A percentile compares a stretch with the other conserved stretches of the same genome.
Evolutionary conservation across 2,113 vertebrate species (phyloP).

Genomic region (Orthonyx spaldingii): DNA sequence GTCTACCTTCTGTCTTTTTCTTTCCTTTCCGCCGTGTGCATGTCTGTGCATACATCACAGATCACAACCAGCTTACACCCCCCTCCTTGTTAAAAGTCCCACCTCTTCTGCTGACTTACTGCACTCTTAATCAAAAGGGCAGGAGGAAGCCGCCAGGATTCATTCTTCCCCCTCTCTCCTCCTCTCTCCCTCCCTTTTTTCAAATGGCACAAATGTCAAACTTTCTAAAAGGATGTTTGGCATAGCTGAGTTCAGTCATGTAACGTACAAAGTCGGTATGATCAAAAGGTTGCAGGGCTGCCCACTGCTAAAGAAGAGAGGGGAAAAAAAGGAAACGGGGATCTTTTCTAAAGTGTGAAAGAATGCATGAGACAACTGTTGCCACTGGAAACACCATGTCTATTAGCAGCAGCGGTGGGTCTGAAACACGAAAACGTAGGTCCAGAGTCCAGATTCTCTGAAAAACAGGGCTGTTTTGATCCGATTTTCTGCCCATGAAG

Average conservation of each 20-base stretch:
- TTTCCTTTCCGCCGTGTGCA: not conserved
- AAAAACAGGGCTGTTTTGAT: not conserved
- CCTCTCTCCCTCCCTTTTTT: conserved; percentile 62
- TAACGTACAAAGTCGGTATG: conserved; percentile 71
- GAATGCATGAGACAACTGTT: conserved; percentile 57
- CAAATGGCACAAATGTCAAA: conserved; percentile 76
- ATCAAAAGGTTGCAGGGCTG: conserved; percentile 77
- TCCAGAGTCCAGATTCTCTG: not conserved
- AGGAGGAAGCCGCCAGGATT: conserved; percentile 72
- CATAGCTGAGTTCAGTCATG: conserved; percentile 74
- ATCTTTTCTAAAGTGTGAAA: conserved; percentile 71
- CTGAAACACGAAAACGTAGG: not conserved
- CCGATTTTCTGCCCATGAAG: not conserved
- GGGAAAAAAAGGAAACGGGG: conserved; percentile 54
- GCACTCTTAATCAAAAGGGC: conserved; percentile 78
- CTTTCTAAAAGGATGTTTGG: conserved; percentile 77
- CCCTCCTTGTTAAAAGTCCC: conserved; percentile 68
- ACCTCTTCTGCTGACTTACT: conserved; percentile 75
- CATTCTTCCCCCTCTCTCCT: conserved; percentile 62
- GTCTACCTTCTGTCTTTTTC: conserved; percentile 53
- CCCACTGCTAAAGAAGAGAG: conserved; percentile 73
- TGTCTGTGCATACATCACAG: conserved; percentile 12
- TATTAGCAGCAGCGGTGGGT: conserved; percentile 30
- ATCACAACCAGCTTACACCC: conserved; percentile 57
- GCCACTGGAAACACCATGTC: conserved; percentile 35